Conservation (phyloP, 2,113 vertebrate species). For the Indicator maculatus region DNA sequence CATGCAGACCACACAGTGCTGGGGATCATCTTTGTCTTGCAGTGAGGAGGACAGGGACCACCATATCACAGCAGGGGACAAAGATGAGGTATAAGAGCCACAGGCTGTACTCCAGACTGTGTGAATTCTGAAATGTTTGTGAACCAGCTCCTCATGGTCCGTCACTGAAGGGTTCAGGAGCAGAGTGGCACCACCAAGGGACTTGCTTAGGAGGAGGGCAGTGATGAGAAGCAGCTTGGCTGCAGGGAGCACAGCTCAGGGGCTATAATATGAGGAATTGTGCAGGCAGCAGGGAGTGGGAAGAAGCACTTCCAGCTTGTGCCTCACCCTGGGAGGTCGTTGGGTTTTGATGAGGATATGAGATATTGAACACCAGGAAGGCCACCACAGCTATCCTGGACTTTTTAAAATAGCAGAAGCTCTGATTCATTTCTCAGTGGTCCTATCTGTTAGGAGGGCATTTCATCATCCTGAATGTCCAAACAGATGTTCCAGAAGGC, state of each 20-base stretch:
- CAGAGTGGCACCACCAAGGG: neutral
- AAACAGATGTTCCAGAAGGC: neutral
- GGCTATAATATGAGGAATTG: accelerated
- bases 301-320: neutral
- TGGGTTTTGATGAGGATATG: accelerated
- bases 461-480: neutral
- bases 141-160: neutral
- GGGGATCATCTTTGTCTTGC: neutral
- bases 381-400: neutral
- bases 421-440: neutral
- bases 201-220: neutral
- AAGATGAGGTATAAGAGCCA: neutral
- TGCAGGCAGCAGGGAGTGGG: neutral
- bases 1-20: neutral
- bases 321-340: neutral
- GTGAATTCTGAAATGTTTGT: neutral
- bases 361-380: neutral
- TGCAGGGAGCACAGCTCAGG: neutral
- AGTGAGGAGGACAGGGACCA: neutral
- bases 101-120: neutral
- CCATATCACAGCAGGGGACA: neutral
- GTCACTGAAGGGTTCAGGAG: neutral
- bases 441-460: neutral
- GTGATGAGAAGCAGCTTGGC: neutral
- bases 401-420: neutral